Base-by-base conservation (phyloP, 1,140 invertebrate genomes). In the Globodera rostochiensis region DNA sequence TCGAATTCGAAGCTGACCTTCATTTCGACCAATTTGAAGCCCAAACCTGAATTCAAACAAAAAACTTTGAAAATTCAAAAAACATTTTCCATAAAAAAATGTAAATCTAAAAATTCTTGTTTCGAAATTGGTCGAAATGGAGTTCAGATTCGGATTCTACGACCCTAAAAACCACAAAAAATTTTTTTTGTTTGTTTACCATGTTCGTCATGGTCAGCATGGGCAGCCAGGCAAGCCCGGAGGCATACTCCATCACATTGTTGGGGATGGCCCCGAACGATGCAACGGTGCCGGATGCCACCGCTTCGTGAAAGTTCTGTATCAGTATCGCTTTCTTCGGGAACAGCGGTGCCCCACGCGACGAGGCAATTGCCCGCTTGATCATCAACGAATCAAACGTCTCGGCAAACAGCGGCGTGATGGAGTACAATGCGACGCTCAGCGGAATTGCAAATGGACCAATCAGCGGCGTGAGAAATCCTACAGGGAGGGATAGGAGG, bases 331-430 rank as follows among this genome's bases (percentile, higher is more conserved):
- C 66, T 46, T 1, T 66, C 13, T 13, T 36, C 19, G 77, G 77
- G 45, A 66, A 69, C 21, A 78, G n/a, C 7, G 11, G 9, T 15
- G 21, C 77, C 19, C 77, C 77, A 2, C 66, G 64, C n/a, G 49
- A 64, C n/a, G 49, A 21, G 47, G n/a, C 46, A 11, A 78, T 13
- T 11, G 66, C 49, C 70, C 77, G 53, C 70, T 78, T 78, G 50
- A 78, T 78, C 50, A 78, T 21, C 66, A 78, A 46, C 45, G 77
- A 78, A 49, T 78, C 77, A 21, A 78, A 78, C 66, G 77, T 78
- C 50, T 78, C 77, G 0, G 77, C 77, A 47, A 78, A 45, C 66
- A 78, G 77, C 47, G 77, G 77, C 19, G 77, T 78, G 46, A 46
- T 36, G 25, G 77, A 78, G 36, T 69, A 64, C 6, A 78, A 25